These are phyloP conservation scores for Anabacerthia variegaticeps DNA, from an alignment of 2,797 vertebrate genomes.

Conservation along the genomic window DNA sequence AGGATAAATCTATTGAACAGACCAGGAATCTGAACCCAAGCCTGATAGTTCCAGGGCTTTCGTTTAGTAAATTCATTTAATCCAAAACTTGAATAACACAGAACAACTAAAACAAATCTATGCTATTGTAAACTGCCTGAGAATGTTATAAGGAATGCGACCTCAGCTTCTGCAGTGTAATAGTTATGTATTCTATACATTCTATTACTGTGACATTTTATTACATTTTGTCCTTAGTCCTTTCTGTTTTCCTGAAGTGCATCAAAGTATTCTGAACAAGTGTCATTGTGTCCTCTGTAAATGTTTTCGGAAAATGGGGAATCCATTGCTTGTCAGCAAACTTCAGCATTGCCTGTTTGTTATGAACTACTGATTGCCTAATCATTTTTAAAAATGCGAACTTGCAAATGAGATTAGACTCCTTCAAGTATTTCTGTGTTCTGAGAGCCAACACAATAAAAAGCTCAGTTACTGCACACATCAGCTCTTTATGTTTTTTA, in stretches of 20 bases:
- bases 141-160: background rate
- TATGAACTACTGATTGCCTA: background rate
- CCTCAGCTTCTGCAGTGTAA: background rate
- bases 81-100: background rate
- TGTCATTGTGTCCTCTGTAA: background rate
- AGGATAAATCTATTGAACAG: background rate
- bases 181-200: background rate
- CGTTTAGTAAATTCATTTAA: background rate
- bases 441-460: background rate
- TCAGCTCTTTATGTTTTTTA: conserved; percentile 13
- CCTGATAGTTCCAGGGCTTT: background rate
- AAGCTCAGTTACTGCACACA: conserved; percentile 17
- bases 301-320: background rate
- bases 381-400: background rate
- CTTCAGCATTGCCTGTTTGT: background rate
- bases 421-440: conserved; percentile 35
- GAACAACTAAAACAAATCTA: background rate
- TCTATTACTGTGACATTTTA: background rate
- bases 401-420: conserved; percentile 30
- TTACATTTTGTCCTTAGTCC: background rate
- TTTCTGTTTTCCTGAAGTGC: background rate
- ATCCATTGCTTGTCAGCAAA: background rate
- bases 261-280: background rate
- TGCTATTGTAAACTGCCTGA: background rate
- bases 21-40: background rate